A percentile compares a stretch with the other conserved stretches of the same genome.
These are phyloP conservation scores for Panopea generosa DNA, from an alignment of 2,888 invertebrate species.

Conservation along the genomic window DNA sequence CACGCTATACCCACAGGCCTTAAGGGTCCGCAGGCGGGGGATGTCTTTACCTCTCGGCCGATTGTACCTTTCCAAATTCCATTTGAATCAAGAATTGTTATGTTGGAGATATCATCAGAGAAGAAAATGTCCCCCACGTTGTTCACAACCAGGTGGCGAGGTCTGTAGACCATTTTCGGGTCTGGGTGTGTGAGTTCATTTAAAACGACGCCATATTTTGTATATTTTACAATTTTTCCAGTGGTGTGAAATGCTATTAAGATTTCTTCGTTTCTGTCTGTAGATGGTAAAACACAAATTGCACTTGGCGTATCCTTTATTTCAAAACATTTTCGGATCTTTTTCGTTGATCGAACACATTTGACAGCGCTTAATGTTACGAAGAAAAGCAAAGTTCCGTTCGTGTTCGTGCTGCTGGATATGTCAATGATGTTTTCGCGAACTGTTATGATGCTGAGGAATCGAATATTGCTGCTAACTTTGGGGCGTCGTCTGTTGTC, in stretches of 20 bases:
- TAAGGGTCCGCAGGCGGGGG: slow-evolving; percentile 28
- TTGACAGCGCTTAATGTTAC: slow-evolving; percentile 27
- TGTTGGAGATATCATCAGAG: slow-evolving; percentile 49
- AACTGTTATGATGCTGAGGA: slow-evolving; percentile 30
- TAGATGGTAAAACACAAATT: slow-evolving; percentile 23
- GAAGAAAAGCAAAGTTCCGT: slow-evolving; percentile 46
- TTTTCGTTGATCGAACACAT: slow-evolving; percentile 19
- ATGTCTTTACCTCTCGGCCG: slow-evolving; percentile 40
- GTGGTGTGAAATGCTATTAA: slow-evolving; percentile 43
- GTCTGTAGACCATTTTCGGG: slow-evolving; percentile 42
- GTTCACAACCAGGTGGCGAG: slow-evolving; percentile 46
- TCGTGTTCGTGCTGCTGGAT: slow-evolving; percentile 28
- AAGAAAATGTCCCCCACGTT: slow-evolving; percentile 51
- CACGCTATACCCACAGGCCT: slow-evolving; percentile 53
- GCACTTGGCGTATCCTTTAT: slow-evolving; percentile 31
- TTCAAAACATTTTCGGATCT: slow-evolving; percentile 39
- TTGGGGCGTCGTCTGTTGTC: slow-evolving; percentile 42
- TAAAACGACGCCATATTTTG: slow-evolving; percentile 21
- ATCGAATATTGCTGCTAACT: slow-evolving; percentile 32
- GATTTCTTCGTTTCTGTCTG: neutral
- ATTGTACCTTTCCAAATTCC: slow-evolving; percentile 56
- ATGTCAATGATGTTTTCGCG: slow-evolving; percentile 53
- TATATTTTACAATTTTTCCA: slow-evolving; percentile 43
- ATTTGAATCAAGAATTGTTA: slow-evolving; percentile 51
- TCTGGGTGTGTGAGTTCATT: slow-evolving; percentile 48